phyloP scores from a whole-genome alignment of 2,888 invertebrate species.

The Pachymerium ferrugineum region DNA sequence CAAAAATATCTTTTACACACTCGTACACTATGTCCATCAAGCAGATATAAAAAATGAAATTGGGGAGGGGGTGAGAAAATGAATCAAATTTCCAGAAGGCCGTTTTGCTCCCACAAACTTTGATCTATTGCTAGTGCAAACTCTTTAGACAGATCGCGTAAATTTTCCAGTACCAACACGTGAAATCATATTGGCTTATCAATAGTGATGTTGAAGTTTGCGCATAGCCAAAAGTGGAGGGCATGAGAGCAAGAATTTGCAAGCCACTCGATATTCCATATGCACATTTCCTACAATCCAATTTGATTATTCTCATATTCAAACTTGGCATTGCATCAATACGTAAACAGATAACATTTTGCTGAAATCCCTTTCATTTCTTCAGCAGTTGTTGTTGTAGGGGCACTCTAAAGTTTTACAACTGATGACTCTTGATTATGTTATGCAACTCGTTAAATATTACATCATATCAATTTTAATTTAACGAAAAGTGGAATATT shows the following conservation, averaged over 20 bases:
- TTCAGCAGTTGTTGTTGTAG: too few relatives aligned
- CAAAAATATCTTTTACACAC: not conserved
- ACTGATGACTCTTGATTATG: too few relatives aligned
- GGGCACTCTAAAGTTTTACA: too few relatives aligned
- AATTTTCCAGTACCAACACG: not conserved
- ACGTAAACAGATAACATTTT: not conserved
- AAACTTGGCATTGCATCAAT: not conserved
- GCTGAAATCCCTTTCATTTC: too few relatives aligned
- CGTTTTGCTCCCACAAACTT: not conserved
- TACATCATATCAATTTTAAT: too few relatives aligned
- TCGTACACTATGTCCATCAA: not conserved
- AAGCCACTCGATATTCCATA: conserved; percentile 1
- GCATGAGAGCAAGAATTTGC: not conserved
- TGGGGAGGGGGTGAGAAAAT: not conserved
- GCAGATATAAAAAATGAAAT: not conserved
- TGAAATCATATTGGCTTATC: not conserved
- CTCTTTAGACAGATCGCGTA: not conserved
- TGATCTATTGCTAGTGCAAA: not conserved
- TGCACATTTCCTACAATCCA: not conserved
- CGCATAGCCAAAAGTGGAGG: not conserved
- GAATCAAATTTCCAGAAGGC: not conserved
- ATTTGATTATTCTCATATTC: not conserved
- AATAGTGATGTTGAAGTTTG: not conserved
- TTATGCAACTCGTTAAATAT: too few relatives aligned
- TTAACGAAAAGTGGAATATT: too few relatives aligned